A percentile compares a stretch with the other conserved stretches of the same genome.
These are phyloP conservation scores for Apeltes quadracus DNA, from an alignment of 2,113 vertebrate genomes.

Conservation along the genomic window DNA sequence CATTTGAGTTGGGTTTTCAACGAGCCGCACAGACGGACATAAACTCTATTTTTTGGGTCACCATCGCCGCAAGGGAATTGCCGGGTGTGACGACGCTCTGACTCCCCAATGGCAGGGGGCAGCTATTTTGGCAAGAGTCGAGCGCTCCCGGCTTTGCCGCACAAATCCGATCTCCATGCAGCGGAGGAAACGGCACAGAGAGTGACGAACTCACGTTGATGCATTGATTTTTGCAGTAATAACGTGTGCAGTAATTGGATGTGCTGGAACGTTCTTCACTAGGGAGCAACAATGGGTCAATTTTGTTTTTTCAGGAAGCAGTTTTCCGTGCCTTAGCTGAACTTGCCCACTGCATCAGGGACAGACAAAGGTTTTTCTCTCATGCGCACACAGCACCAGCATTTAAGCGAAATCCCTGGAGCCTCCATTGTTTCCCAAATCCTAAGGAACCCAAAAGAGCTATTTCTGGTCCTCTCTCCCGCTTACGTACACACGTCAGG, in stretches of 20 bases:
- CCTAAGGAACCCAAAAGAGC: constrained; percentile 36
- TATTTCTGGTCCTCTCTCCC: constrained; percentile 3
- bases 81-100: constrained; percentile 66
- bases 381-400: constrained; percentile 17
- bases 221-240: constrained; percentile 13
- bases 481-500: constrained; percentile 28
- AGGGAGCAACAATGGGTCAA: background rate
- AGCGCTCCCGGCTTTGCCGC: constrained; percentile 22
- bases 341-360: background rate
- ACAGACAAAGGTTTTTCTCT: constrained; percentile 6
- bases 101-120: constrained; percentile 44
- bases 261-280: background rate
- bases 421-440: constrained; percentile 49
- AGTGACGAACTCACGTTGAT: constrained; percentile 3
- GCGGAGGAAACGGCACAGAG: constrained; percentile 23
- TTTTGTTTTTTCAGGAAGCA: background rate
- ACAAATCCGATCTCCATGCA: constrained; percentile 22
- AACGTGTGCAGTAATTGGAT: background rate
- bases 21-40: constrained; percentile 62
- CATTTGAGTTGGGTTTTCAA: constrained; percentile 68
- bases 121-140: constrained; percentile 58
- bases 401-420: constrained; percentile 33
- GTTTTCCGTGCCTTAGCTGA: background rate
- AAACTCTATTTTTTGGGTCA: constrained; percentile 68
- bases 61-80: constrained; percentile 68